phyloP scores from a whole-genome alignment of 2,113 vertebrate genomes.

The Heloderma charlesbogerti region DNA sequence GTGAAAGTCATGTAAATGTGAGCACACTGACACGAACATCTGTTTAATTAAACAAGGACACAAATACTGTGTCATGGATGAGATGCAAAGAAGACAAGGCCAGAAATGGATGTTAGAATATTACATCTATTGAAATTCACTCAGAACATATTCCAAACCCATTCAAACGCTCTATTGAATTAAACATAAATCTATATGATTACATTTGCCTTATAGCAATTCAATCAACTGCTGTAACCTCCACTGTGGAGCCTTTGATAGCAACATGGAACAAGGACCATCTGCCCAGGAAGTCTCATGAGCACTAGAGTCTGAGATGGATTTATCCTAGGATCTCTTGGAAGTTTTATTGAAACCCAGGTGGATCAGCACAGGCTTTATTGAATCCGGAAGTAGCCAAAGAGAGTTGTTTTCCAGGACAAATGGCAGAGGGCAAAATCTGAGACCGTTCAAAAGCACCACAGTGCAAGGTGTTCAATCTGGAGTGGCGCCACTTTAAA shows the following conservation, averaged over 20 bases:
- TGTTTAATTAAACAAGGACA: constrained; percentile 18
- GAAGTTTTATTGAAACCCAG: neutral
- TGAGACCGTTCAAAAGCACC: neutral
- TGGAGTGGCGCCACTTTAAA: neutral
- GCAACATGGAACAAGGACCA: neutral
- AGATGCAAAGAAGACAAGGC: neutral
- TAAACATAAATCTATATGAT: neutral
- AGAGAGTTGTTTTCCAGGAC: neutral
- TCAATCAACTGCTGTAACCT: neutral
- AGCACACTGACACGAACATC: neutral
- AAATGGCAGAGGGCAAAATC: neutral
- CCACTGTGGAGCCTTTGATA: neutral
- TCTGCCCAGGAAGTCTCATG: neutral
- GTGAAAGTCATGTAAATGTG: constrained; percentile 10
- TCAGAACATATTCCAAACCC: neutral
- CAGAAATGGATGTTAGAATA: neutral
- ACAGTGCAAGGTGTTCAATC: neutral
- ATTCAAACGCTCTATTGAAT: neutral
- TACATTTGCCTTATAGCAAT: neutral
- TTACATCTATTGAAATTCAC: neutral
- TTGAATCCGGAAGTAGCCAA: neutral
- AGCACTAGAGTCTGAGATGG: neutral
- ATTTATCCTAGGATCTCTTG: neutral
- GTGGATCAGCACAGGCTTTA: neutral
- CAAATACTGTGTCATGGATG: neutral